These are phyloP conservation scores for Trichosurus vulpecula DNA, from an alignment of 2,797 vertebrate genomes.

Conservation along the genomic window DNA sequence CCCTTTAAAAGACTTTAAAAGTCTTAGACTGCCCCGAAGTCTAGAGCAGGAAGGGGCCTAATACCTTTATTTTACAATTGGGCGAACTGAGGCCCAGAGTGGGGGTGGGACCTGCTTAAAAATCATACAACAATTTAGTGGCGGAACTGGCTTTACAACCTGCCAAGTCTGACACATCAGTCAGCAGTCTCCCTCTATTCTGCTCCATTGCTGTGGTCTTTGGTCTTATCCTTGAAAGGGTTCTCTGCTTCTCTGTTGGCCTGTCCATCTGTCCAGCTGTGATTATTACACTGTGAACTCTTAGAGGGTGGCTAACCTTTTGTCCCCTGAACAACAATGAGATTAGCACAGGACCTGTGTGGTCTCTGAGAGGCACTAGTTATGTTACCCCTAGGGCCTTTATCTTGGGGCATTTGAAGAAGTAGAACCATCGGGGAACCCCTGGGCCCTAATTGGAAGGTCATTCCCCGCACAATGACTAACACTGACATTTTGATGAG, in stretches of 20 bases:
- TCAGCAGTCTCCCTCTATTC: background rate
- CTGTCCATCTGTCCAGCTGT: background rate
- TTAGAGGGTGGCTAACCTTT: background rate
- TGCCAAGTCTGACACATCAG: background rate
- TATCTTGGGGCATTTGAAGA: background rate
- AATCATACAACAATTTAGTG: background rate
- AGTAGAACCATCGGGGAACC: background rate
- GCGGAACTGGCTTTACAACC: background rate
- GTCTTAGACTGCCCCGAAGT: background rate
- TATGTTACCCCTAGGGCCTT: background rate
- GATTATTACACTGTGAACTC: background rate
- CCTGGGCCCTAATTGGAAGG: background rate
- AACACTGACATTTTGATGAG: background rate
- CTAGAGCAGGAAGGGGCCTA: background rate
- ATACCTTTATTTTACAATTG: background rate
- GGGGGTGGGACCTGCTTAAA: background rate
- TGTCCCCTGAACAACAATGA: conserved; percentile 3
- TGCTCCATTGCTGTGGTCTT: background rate
- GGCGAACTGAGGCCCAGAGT: background rate
- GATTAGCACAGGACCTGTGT: conserved; percentile 18
- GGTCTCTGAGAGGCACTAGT: background rate
- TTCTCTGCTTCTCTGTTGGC: background rate
- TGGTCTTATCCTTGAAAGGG: background rate
- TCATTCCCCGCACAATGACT: background rate
- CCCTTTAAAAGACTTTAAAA: background rate